Percentiles rank a stretch among this genome's conserved stretches.
Conservation (phyloP, 2,113 vertebrate genomes). For the Potamarius usumacintae region DNA sequence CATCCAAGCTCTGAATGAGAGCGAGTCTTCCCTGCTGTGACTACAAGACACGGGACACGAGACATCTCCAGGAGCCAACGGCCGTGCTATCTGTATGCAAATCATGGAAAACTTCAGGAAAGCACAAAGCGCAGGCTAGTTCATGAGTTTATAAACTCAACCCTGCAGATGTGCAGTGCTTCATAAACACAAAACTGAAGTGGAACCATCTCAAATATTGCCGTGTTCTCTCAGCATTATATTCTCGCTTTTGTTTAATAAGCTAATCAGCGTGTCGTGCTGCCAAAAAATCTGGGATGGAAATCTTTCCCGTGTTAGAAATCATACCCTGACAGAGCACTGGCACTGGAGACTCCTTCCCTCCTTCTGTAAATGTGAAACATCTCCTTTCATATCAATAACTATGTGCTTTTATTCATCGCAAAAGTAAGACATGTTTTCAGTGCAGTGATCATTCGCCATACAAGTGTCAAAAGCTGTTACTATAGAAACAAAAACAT, state of each 20-base stretch:
- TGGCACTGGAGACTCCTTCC: background rate
- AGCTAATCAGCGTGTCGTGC: background rate
- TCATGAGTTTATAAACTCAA: background rate
- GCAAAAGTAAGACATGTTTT: background rate
- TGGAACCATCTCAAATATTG: background rate
- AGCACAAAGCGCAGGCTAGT: background rate
- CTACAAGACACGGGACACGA: constrained; percentile 26
- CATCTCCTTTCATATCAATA: background rate
- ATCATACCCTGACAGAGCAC: background rate
- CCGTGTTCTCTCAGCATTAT: background rate
- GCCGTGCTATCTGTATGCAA: constrained; percentile 23
- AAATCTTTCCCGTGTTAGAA: background rate
- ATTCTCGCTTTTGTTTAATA: no score
- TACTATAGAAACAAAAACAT: background rate
- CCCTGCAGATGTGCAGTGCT: background rate
- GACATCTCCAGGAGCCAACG: constrained; percentile 43
- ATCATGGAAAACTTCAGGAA: background rate
- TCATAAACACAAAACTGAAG: background rate
- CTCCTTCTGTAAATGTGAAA: background rate
- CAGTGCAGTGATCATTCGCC: background rate
- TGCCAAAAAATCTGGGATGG: background rate
- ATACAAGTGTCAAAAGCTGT: background rate
- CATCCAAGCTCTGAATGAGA: constrained; percentile 42
- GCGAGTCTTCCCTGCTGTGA: constrained; percentile 40
- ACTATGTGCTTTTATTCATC: background rate